Conservation (phyloP, 2,113 vertebrate species). For the Atherinomorus stipes region DNA sequence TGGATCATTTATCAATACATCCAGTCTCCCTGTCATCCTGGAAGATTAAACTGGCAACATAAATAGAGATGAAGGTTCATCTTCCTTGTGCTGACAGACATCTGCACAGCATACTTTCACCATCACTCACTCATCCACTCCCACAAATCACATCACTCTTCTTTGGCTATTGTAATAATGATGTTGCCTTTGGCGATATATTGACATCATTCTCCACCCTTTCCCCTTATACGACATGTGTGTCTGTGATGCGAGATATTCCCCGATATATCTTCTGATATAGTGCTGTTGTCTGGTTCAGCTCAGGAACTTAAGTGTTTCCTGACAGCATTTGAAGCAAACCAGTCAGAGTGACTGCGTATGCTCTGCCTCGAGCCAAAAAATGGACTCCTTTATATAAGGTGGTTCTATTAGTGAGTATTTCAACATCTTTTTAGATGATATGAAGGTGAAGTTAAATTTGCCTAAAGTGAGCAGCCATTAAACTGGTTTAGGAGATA, state of each 20-base stretch:
- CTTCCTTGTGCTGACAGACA: slow-evolving; percentile 4
- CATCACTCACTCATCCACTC: slow-evolving; percentile 29
- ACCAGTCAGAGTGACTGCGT: neutral
- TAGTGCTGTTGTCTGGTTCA: slow-evolving; percentile 26
- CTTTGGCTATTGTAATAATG: slow-evolving; percentile 17
- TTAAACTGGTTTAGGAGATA: neutral
- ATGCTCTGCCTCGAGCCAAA: neutral
- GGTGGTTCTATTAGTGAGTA: neutral
- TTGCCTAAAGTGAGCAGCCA: neutral
- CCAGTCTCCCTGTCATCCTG: neutral
- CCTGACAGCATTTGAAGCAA: slow-evolving; percentile 33
- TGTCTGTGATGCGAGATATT: slow-evolving; percentile 33
- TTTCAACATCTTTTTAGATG: neutral
- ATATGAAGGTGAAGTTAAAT: neutral
- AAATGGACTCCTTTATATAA: neutral
- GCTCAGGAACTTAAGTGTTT: slow-evolving; percentile 21
- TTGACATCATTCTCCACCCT: slow-evolving; percentile 29
- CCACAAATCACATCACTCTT: slow-evolving; percentile 20
- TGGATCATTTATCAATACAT: neutral
- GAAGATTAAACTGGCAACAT: neutral
- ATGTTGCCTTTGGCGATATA: slow-evolving; percentile 30
- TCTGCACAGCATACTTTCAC: neutral
- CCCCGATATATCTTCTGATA: slow-evolving; percentile 20
- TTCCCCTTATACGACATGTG: slow-evolving; percentile 35
- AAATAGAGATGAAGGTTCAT: neutral